These are phyloP conservation scores for Semnopithecus entellus DNA, from an alignment of 2,113 vertebrate species.

Conservation along the genomic window DNA sequence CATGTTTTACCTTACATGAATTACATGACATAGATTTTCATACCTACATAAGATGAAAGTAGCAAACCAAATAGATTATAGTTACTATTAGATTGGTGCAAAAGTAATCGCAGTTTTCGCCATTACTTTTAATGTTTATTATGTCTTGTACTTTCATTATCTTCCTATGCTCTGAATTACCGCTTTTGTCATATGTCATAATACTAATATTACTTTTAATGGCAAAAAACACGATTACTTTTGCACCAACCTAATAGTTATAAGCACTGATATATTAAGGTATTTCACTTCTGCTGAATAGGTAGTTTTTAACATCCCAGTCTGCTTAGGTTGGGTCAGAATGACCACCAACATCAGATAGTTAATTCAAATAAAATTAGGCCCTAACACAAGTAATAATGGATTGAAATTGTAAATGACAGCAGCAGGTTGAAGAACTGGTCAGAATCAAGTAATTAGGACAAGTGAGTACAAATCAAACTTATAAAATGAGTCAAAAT, in stretches of 20 bases:
- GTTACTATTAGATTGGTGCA: too few relatives aligned
- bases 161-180: slow-evolving; percentile 1
- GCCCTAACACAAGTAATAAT: neutral
- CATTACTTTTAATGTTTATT: slow-evolving; percentile 3
- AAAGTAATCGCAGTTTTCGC: too few relatives aligned
- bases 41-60: neutral
- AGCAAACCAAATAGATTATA: slow-evolving; percentile 32
- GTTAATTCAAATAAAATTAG: slow-evolving; percentile 40
- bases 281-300: slow-evolving; percentile 6
- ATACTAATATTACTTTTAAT: too few relatives aligned
- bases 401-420: slow-evolving; percentile 36
- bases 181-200: neutral
- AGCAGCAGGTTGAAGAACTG: slow-evolving; percentile 19
- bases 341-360: slow-evolving; percentile 30
- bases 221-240: too few relatives aligned
- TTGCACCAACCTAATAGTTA: neutral
- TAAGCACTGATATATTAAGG: neutral
- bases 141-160: slow-evolving; percentile 18
- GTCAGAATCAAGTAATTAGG: slow-evolving; percentile 48
- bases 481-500: slow-evolving; percentile 49
- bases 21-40: neutral
- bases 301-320: slow-evolving; percentile 41
- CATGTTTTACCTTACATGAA: neutral
- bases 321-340: neutral
- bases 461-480: neutral